phyloP scores from a whole-genome alignment of 2,888 invertebrate species.

The Stenoptilia bipunctidactyla region DNA sequence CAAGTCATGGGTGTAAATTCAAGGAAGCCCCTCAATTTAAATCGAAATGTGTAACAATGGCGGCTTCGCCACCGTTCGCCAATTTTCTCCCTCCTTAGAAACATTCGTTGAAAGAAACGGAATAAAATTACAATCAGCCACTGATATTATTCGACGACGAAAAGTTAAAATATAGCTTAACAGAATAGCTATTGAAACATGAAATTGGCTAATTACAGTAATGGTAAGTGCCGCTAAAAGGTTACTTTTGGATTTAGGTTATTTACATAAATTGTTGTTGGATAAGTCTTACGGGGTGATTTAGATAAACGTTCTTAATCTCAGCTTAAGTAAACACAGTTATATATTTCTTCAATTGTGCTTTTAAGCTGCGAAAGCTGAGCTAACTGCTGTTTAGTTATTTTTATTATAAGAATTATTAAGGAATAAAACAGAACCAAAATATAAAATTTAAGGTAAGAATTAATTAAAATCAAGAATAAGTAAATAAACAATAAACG shows the following conservation, averaged over 20 bases:
- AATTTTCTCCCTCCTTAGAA: slow-evolving; percentile 43
- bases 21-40: slow-evolving; percentile 69
- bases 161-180: slow-evolving; percentile 29
- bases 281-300: no score
- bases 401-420: no score
- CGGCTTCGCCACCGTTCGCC: slow-evolving; percentile 65
- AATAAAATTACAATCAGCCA: slow-evolving; percentile 55
- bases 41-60: slow-evolving; percentile 65
- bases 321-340: no score
- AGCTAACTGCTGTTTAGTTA: no score
- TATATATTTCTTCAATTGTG: no score
- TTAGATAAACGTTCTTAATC: neutral
- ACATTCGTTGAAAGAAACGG: slow-evolving; percentile 55
- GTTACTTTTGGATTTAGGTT: neutral
- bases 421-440: no score
- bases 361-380: no score
- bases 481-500: no score
- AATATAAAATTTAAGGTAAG: no score
- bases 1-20: slow-evolving; percentile 68
- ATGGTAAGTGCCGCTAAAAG: neutral
- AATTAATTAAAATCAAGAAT: no score
- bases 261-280: no score
- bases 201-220: neutral
- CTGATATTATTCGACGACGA: slow-evolving; percentile 33
- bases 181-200: neutral